Evolutionary conservation across 1,140 invertebrate genomes (phyloP), one percentile per base, ranked within the genome.

Genomic region (Pseudachorutes palmiensis): DNA sequence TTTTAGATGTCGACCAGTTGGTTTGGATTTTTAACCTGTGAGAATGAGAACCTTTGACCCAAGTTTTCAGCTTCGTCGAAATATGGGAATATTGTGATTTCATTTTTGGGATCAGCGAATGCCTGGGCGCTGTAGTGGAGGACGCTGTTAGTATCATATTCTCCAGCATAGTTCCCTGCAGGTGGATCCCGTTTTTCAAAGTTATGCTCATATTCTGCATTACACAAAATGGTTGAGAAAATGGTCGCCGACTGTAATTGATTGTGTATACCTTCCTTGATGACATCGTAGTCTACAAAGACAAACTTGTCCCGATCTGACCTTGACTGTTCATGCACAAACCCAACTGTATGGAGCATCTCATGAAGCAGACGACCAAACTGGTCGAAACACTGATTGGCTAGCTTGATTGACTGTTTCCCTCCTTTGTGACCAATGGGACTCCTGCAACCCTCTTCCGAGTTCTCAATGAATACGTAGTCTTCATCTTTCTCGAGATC

Each of bases 11-110:
- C n/a, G n/a, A n/a, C n/a, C 9, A 55, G 19, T 41, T 9, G 5
- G 24, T 55, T 55, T 14, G 24, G 5, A 55, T 55, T 55, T 55
- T 55, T 55, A 55, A 63, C 61, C 61, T 41, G 41, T 5, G 61
- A 36, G 45, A 63, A 63, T 48, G 31, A 30, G 14, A 45, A 30
- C 28, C 61, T 2, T 26, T 63, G 61, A 9, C 61, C 61, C 19
- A 63, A 29, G 22, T 63, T 41, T 5, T 63, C 61, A n/a, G 28
- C 16, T 63, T 63, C 61, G 29, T 63, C 61, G 29, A 63, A 63
- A 48, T 63, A 63, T 24, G 61, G 61, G 29, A 45, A 63, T 41
- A 63, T 63, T n/a, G 61, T 63, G 24, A 63, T 63, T 63, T 63
- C 61, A 29, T 41, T 41, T 48, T 63, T 63, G 2, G 61, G 61